phyloP scores from a whole-genome alignment of 2,797 vertebrate genomes.

The Balearica regulorum region DNA sequence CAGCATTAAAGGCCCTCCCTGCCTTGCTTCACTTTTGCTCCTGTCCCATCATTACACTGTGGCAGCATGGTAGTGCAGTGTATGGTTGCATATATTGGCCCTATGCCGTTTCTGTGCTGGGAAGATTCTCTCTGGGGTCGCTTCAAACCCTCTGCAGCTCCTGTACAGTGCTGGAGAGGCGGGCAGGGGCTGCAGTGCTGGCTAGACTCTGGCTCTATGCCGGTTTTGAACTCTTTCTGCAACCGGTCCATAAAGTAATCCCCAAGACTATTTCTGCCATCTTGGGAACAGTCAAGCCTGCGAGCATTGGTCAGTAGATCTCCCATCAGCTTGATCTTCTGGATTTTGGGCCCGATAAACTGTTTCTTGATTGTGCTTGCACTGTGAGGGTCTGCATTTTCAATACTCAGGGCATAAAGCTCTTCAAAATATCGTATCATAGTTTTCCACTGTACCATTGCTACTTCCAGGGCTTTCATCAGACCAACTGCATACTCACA shows the following conservation, averaged over 20 bases:
- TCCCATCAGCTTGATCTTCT: slow-evolving; percentile 74
- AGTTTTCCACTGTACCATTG: slow-evolving; percentile 75
- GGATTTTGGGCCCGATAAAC: slow-evolving; percentile 71
- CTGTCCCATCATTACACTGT: not conserved
- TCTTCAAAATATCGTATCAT: slow-evolving; percentile 71
- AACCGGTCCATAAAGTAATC: slow-evolving; percentile 78
- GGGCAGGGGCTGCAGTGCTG: not conserved
- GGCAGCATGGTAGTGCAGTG: not conserved
- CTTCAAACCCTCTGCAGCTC: slow-evolving; percentile 7
- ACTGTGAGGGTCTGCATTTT: slow-evolving; percentile 56
- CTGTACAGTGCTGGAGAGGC: slow-evolving; percentile 6
- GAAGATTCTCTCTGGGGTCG: not conserved
- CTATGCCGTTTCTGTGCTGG: slow-evolving; percentile 35
- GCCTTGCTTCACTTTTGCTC: slow-evolving; percentile 9
- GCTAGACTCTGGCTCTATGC: slow-evolving; percentile 10
- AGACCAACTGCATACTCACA: slow-evolving; percentile 60
- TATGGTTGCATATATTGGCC: slow-evolving; percentile 34
- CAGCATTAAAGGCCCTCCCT: slow-evolving; percentile 22
- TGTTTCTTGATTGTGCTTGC: slow-evolving; percentile 72
- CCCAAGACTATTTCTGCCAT: slow-evolving; percentile 68
- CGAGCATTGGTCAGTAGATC: slow-evolving; percentile 74
- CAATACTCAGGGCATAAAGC: slow-evolving; percentile 70
- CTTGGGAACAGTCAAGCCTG: slow-evolving; percentile 67
- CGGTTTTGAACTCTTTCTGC: slow-evolving; percentile 67
- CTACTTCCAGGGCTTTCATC: slow-evolving; percentile 73